A percentile compares a stretch with the other conserved stretches of the same genome.
Evolutionary conservation across 2,113 vertebrate genomes (phyloP).

Genomic region (Aramus guarauna): DNA sequence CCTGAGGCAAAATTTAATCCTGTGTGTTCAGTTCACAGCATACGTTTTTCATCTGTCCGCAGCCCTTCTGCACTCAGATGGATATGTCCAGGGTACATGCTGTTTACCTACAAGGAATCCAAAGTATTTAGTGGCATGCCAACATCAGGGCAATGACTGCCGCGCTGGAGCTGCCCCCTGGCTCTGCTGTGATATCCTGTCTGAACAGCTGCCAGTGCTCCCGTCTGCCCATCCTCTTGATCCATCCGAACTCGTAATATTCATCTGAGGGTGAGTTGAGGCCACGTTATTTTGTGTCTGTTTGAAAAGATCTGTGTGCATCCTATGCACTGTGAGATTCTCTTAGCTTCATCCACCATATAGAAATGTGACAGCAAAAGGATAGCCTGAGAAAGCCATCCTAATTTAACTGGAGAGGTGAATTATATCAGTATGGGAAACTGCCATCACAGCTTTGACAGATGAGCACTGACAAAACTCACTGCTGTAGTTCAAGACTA

Average conservation of each 20-base stretch:
- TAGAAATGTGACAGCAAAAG: neutral
- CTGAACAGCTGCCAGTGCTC: neutral
- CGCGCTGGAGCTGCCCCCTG: neutral
- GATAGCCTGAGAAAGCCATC: neutral
- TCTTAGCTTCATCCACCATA: neutral
- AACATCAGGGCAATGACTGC: neutral
- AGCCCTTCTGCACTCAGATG: neutral
- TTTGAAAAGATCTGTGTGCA: neutral
- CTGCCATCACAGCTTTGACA: neutral
- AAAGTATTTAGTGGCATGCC: neutral
- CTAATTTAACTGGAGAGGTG: neutral
- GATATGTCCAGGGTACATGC: neutral
- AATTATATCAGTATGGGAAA: neutral
- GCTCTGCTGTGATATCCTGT: slow-evolving; percentile 6
- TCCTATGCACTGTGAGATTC: neutral
- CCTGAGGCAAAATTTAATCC: neutral
- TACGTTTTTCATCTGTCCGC: neutral
- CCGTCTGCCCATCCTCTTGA: neutral
- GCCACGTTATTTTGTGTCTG: neutral
- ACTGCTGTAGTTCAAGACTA: neutral
- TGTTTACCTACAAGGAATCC: slow-evolving; percentile 1
- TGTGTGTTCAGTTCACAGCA: neutral
- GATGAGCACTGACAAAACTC: neutral
- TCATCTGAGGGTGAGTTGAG: neutral
- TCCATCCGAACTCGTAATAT: neutral